Evolutionary conservation across 2,113 vertebrate genomes (phyloP).

Genomic region (Prolemur simus): DNA sequence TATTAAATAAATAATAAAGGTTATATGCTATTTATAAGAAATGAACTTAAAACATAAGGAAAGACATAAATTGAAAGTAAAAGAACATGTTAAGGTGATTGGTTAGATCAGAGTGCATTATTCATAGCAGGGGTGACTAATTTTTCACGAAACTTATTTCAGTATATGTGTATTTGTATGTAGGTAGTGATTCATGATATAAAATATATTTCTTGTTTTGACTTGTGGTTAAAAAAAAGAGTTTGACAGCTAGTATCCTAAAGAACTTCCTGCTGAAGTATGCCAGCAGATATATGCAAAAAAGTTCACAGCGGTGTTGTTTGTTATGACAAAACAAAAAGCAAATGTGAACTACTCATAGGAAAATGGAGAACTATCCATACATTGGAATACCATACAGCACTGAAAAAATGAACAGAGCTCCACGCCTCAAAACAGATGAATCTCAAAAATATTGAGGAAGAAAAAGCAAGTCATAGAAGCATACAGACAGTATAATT

Average conservation of each 20-base stretch:
- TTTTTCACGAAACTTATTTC: slow-evolving; percentile 16
- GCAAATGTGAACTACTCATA: neutral
- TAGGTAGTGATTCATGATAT: neutral
- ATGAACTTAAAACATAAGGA: neutral
- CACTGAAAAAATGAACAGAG: neutral
- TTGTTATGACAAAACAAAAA: neutral
- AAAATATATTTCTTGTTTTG: neutral
- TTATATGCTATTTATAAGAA: neutral
- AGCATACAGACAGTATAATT: neutral
- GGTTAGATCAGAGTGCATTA: neutral
- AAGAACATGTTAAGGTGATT: neutral
- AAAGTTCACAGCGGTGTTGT: neutral
- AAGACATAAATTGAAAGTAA: neutral
- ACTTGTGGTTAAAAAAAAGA: neutral
- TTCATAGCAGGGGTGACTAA: neutral
- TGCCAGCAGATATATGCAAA: neutral
- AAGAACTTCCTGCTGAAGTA: neutral
- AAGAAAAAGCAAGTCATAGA: neutral
- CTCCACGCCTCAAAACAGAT: neutral
- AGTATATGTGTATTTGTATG: neutral
- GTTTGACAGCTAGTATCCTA: neutral
- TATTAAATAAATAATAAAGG: neutral
- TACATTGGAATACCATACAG: neutral
- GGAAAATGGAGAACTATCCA: neutral
- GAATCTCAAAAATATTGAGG: neutral